Percentiles rank a stretch among this genome's conserved stretches.
phyloP scores from a whole-genome alignment of 2,797 vertebrate species.

The Chaetodon trifasciatus region DNA sequence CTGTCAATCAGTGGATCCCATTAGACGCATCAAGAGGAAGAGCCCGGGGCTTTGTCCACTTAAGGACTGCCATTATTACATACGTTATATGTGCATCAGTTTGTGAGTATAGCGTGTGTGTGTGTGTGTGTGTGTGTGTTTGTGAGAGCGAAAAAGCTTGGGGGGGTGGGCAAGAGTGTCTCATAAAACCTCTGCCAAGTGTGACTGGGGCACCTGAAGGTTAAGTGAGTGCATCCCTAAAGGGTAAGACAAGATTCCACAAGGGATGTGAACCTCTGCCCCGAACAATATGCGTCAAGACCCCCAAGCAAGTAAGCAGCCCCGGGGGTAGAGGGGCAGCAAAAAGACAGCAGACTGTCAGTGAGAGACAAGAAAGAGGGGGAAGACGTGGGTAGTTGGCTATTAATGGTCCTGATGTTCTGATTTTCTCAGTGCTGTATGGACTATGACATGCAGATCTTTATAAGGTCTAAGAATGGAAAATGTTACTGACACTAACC shows the following conservation, averaged over 20 bases:
- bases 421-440: not conserved
- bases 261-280: slow-evolving; percentile 63
- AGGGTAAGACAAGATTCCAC: slow-evolving; percentile 59
- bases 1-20: slow-evolving; percentile 77
- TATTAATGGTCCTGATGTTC: not conserved
- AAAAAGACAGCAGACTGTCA: not conserved
- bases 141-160: slow-evolving; percentile 4
- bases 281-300: slow-evolving; percentile 38
- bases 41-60: slow-evolving; percentile 71
- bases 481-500: too few relatives aligned
- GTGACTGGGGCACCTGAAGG: slow-evolving; percentile 70
- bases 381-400: not conserved
- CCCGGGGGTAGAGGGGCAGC: not conserved
- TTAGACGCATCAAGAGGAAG: slow-evolving; percentile 63
- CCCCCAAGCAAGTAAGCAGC: slow-evolving; percentile 20
- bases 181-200: slow-evolving; percentile 64
- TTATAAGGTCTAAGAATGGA: not conserved
- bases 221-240: slow-evolving; percentile 73
- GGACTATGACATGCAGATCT: not conserved
- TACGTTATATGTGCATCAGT: slow-evolving; percentile 46
- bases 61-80: slow-evolving; percentile 55
- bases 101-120: slow-evolving; percentile 34
- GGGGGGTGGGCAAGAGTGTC: slow-evolving; percentile 16
- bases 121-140: slow-evolving; percentile 24
- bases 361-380: not conserved